Evolutionary conservation across 2,797 vertebrate species (phyloP), one percentile per base, ranked within the genome.

Genomic region (Rhyacichthys aspro): DNA sequence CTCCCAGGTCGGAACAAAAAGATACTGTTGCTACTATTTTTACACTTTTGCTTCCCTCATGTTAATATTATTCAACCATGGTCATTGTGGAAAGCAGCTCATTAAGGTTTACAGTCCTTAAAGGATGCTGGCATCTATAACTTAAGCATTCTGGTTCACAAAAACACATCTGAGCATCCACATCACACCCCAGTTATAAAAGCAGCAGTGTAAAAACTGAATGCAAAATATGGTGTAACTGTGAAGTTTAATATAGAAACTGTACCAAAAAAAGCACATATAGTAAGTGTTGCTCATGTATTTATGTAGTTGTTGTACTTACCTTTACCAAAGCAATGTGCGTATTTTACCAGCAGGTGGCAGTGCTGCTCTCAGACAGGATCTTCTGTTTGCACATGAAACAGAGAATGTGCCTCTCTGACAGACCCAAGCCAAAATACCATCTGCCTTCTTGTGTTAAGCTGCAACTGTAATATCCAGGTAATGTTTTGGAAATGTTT

Each of bases 291-390:
- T n/a, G n/a, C n/a, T n/a, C n/a, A n/a, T n/a, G n/a, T n/a, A n/a
- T n/a, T n/a, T n/a, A n/a, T n/a, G n/a, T n/a, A n/a, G n/a, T n/a
- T n/a, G n/a, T n/a, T n/a, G n/a, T n/a, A n/a, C n/a, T n/a, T n/a
- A n/a, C n/a, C n/a, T n/a, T n/a, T n/a, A n/a, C n/a, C n/a, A n/a
- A n/a, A n/a, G n/a, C n/a, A n/a, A n/a, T n/a, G n/a, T n/a, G n/a
- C 28, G n/a, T 41, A 16, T 33, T 10, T 2, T 32, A 11, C 74
- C 89, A 86, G 77, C 65, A 86, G 87, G 59, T 81, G 87, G 71
- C 77, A 82, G 74, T 60, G 57, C 80, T 85, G 50, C 41, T 68
- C 65, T 38, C 55, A 39, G 43, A 48, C 33, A 6, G 7, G 50
- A 16, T 17, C 15, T 6, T 15, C 3, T 45, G 11, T 23, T 12